phyloP scores from a whole-genome alignment of 2,888 invertebrate genomes.

The Philonicus albiceps region DNA sequence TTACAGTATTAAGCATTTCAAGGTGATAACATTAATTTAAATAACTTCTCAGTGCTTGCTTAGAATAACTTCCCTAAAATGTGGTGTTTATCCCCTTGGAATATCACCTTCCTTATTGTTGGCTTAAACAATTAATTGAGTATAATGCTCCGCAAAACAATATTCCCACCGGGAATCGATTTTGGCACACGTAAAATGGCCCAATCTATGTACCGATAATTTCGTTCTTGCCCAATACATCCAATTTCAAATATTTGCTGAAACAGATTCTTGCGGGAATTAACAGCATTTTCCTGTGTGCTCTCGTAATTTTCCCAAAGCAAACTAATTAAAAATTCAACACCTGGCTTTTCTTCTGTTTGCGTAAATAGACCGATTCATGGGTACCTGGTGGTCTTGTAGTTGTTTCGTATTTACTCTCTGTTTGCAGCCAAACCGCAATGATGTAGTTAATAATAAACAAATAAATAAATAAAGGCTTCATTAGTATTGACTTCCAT shows the following conservation, averaged over 20 bases:
- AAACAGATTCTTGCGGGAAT: neutral
- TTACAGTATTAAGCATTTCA: neutral
- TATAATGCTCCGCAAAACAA: neutral
- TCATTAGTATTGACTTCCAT: neutral
- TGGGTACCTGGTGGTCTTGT: neutral
- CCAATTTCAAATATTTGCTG: neutral
- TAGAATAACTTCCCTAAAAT: neutral
- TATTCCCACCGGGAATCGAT: neutral
- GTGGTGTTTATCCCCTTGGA: neutral
- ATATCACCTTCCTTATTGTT: neutral
- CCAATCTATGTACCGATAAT: neutral
- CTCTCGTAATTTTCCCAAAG: neutral
- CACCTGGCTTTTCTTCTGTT: neutral
- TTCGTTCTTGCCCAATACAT: neutral
- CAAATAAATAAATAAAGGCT: neutral
- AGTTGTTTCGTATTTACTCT: neutral
- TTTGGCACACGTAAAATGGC: neutral
- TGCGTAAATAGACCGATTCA: neutral
- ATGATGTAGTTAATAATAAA: neutral
- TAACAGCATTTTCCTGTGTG: neutral
- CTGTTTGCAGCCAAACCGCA: neutral
- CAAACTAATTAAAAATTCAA: neutral
- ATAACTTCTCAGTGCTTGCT: neutral
- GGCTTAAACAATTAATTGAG: neutral
- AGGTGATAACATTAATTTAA: neutral